Evolutionary conservation across 2,797 vertebrate species (phyloP), one percentile per base, ranked within the genome.

Genomic region (Dipus sagitta): DNA sequence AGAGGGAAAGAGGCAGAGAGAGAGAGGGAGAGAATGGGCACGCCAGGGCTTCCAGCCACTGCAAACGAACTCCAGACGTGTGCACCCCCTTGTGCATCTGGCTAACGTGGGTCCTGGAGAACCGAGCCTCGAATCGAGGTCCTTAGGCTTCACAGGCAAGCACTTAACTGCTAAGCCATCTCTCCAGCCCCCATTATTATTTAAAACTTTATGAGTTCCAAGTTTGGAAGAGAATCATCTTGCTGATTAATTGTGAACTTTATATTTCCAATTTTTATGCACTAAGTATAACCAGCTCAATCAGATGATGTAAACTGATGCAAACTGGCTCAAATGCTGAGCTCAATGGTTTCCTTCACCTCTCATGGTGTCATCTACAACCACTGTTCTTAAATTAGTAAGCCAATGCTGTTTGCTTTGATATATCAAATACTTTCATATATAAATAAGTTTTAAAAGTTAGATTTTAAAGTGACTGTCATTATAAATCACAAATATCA

Each of bases 161-260:
- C n/a, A n/a, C n/a, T n/a, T n/a, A n/a, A n/a, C n/a, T n/a, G n/a
- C n/a, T n/a, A n/a, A n/a, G n/a, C n/a, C n/a, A n/a, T n/a, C n/a
- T n/a, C n/a, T n/a, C n/a, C n/a, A n/a, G n/a, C n/a, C n/a, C 2
- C 42, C 13, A 81, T 84, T 81, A 78, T 78, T 79, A 64, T 89
- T 92, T 26, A 78, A 92, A 95, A 89, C 62, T n/a, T 2, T 83
- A 26, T 26, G 65, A 74, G 84, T 86, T 32, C 87, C 60, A 92
- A 72, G 60, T 82, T 92, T 62, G 75, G 30, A 81, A 52, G 62
- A 79, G 67, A 93, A 83, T 86, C 34, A 28, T 78, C 54, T 79
- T 83, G 8, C 75, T 30, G 68, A 74, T 26, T 60, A 81, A 92
- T 47, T 65, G 21, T 23, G 30, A 23, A 11, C 28, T 72, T 77